These are phyloP conservation scores for Prochilodus magdalenae DNA, from an alignment of 2,113 vertebrate genomes.

Conservation along the genomic window DNA sequence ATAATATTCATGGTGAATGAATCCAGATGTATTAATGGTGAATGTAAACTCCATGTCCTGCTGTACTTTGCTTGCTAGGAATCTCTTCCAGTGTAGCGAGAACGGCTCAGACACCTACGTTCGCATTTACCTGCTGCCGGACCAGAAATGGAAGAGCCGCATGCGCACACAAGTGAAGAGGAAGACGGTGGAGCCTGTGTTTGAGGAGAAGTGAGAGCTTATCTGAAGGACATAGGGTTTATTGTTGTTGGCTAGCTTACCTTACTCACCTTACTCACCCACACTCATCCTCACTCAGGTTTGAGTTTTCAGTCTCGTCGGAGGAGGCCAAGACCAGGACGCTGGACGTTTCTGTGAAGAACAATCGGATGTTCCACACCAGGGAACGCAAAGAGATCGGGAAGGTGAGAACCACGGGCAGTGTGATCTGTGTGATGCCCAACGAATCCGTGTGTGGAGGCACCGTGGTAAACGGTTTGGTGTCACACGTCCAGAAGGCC, in stretches of 20 bases:
- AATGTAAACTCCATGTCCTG: neutral
- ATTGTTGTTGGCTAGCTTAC: no score
- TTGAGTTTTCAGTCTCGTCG: constrained; percentile 87
- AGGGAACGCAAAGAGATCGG: constrained; percentile 91
- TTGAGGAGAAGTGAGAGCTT: constrained; percentile 86
- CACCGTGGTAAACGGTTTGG: no score
- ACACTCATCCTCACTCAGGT: constrained; percentile 62
- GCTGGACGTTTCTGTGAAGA: constrained; percentile 91
- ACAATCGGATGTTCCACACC: constrained; percentile 84
- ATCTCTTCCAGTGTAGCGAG: constrained; percentile 82
- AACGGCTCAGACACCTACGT: constrained; percentile 90
- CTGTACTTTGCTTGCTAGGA: constrained; percentile 71
- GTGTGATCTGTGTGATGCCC: no score
- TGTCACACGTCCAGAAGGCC: no score
- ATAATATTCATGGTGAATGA: no score
- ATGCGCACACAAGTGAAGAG: constrained; percentile 88
- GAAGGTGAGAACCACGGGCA: constrained; percentile 76
- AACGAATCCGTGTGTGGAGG: no score
- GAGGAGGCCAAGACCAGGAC: constrained; percentile 83
- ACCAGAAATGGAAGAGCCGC: constrained; percentile 87
- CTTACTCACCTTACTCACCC: no score
- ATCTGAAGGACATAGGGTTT: neutral
- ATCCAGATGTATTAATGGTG: neutral
- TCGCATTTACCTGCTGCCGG: constrained; percentile 91
- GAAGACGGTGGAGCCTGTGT: constrained; percentile 85